Base-by-base conservation (phyloP, 2,797 vertebrate genomes). In the Cheirogaleus major region DNA sequence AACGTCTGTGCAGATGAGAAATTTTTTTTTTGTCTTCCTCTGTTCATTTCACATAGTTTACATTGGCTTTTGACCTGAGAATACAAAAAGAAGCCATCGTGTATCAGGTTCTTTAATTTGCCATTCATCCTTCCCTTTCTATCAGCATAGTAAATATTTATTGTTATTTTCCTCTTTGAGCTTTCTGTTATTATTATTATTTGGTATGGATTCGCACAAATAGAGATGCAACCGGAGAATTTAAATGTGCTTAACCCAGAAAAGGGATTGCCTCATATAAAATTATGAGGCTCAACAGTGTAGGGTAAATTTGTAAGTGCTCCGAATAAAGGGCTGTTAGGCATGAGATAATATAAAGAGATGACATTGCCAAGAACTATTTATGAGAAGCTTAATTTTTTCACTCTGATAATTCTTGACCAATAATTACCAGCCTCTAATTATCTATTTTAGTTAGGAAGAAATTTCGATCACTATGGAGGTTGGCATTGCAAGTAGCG, bases 391-490 rank as follows among this genome's bases (percentile, higher is more conserved):
- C 97, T 99, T 98, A 98, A 98, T 99, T 98, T 99, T 98, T 99
- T 99, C 98, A 99, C 98, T 99, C 98, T 99, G 99, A 99, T 99
- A 99, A 99, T 98, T 99, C 99, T 99, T 99, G 99, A 99, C 99
- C 98, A 99, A 98, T 99, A 99, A 99, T 99, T 99, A 98, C 98
- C 98, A 98, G 98, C 97, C 97, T 98, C 98, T 98, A 99, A 99
- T 99, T 99, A 99, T 98, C 99, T 99, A 98, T 99, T 99, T 99
- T 99, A 99, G 98, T 99, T 98, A 98, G 98, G 98, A 99, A 98
- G 98, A 98, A 99, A 99, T 99, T 98, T 99, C 97, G 95, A 98
- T 98, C 99, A 98, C 98, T 98, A 97, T 96, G 95, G 98, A 98
- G 98, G 98, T 98, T 99, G 99, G 98, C 99, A 99, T 98, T 98